These are phyloP conservation scores for Dendrocincla tyrannina DNA, from an alignment of 2,797 vertebrate species.

Conservation along the genomic window DNA sequence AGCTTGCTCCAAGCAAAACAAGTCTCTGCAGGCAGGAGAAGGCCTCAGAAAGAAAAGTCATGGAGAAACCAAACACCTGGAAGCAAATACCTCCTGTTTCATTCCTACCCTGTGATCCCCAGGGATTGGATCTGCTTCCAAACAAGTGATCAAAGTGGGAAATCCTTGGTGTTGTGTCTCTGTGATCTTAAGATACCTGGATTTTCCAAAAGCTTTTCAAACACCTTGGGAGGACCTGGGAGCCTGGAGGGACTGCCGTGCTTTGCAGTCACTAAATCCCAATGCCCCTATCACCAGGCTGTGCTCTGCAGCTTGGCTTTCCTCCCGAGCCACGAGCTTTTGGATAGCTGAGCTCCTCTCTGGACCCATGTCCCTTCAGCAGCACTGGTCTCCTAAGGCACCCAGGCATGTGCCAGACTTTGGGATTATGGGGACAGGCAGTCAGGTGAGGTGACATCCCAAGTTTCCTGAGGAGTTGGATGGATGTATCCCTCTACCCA, in stretches of 20 bases:
- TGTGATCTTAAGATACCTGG: background rate
- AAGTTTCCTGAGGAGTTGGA: background rate
- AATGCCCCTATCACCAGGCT: background rate
- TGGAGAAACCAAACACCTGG: constrained; percentile 1
- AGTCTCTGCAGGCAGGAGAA: constrained; percentile 6
- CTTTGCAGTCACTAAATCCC: background rate
- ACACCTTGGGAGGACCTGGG: background rate
- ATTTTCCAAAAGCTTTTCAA: background rate
- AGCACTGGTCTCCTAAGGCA: background rate
- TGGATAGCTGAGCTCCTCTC: background rate
- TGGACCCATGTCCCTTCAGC: background rate
- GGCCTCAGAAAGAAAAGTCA: constrained; percentile 6
- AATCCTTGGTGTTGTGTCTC: background rate
- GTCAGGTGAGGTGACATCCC: background rate
- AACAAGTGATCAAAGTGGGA: background rate
- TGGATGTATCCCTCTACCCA: background rate
- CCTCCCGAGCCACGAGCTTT: background rate
- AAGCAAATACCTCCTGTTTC: background rate
- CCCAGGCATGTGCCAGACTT: background rate
- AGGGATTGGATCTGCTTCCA: background rate
- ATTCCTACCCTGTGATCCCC: background rate
- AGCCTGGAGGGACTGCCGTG: background rate
- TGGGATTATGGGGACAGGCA: background rate
- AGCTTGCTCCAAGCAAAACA: constrained; percentile 7
- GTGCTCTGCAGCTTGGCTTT: background rate